Evolutionary conservation across 2,113 vertebrate species (phyloP), one percentile per base, ranked within the genome.

Genomic region (Macrotis lagotis): DNA sequence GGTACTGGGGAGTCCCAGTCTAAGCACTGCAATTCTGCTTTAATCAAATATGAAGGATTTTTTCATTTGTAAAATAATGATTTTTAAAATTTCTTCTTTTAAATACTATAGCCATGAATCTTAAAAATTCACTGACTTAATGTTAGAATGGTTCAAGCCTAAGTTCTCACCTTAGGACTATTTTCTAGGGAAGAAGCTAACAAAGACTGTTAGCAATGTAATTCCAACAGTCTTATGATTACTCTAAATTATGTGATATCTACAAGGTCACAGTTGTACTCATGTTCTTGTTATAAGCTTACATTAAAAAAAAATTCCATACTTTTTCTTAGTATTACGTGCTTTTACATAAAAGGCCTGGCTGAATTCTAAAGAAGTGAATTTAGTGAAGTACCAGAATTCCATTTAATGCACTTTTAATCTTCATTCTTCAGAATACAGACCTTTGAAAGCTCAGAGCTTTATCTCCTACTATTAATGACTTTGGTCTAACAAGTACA

Each of bases 401-500:
- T 90, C 11, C 9, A 88, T 50, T 92, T 53, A 95, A 90, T 53
- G 48, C 59, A 49, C 50, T 51, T 52, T 88, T 94, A 83, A 91
- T 91, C 28, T 94, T 51, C 49, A 95, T 55, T 74, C 93, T 94
- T 47, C 44, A 92, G 28, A 66, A 28, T 25, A 91, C 44, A 92
- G n/a, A 89, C 4, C 0, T 51, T 91, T 91, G 44, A 91, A 48
- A 95, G 92, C 52, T 53, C 31, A 91, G 92, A 92, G 90, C 11
- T 92, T 53, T 92, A 49, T 51, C 90, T 91, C 74, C 31, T 25
- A 91, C 91, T 93, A 91, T 93, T 51, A 96, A 92, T 12, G 95
- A 90, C 92, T 94, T 93, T 95, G 74, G 50, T 28, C 83, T 90
- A 90, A 50, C 53, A 74, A 94, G 44, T 48, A 89, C 12, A 91